Evolutionary conservation across 2,888 invertebrate species (phyloP), one percentile per base, ranked within the genome.

Genomic region (Colostygia pectinataria): DNA sequence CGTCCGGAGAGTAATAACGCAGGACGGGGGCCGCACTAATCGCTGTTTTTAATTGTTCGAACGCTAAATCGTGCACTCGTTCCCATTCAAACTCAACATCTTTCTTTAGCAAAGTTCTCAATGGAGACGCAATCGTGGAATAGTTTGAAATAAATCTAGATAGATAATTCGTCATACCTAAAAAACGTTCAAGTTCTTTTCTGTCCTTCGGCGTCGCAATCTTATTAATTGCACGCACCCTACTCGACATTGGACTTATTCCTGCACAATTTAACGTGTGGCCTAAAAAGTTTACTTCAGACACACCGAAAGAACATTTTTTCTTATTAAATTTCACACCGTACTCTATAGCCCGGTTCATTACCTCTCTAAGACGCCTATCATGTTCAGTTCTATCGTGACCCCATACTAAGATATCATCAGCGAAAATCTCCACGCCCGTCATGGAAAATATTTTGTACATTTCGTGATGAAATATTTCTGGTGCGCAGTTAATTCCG

Each of bases 1-100:
- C 43, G 1, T 25, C 4, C 23, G 44, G 36, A 4, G 27, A 36
- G 37, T 53, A 56, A 27, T 37, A 50, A 18, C 29, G 12, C 10
- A 56, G 27, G 14, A 42, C 39, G 1, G 56, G 56, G 1, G 50
- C 50, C 0, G 1, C n/a, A 0, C 20, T 32, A 6, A 42, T 39
- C 34, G 29, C 29, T 12, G 10, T 6, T 10, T 29, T 29, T 12
- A 29, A 29, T 13, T 13, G 10, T 29, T 18, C 4, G 4, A 18
- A 18, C 2, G 18, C 18, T 3, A 18, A 3, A 18, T 18, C 18
- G 4, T 18, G 18, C 18, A 18, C 18, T 18, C 18, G 18, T 18
- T 2, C 2, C 18, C 18, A 18, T 18, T 18, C 18, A 29, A 29
- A 29, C 12, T 29, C 29, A 3, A 29, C 7, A 29, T 29, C 4